phyloP scores from a whole-genome alignment of 1,140 invertebrate species.

The Chymomyza costata region DNA sequence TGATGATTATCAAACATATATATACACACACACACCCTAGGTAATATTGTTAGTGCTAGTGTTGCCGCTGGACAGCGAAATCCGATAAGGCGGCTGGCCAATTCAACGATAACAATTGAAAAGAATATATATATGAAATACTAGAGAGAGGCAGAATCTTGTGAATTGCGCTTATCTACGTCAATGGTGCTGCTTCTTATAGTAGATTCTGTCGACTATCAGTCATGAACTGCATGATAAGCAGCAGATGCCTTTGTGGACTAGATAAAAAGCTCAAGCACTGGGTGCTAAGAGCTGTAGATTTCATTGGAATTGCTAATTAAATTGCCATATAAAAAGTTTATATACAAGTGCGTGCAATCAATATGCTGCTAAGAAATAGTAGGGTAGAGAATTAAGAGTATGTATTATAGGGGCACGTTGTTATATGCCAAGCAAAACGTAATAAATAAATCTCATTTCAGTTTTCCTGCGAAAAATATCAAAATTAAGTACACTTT shows the following conservation, averaged over 20 bases:
- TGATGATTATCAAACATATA: constrained; percentile 42
- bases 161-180: constrained; percentile 14
- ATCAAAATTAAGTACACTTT: constrained; percentile 71
- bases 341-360: constrained; percentile 22
- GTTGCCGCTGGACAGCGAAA: too few relatives aligned
- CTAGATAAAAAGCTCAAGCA: constrained; percentile 13
- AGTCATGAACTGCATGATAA: constrained; percentile 54
- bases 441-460: constrained; percentile 73
- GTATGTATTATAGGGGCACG: too few relatives aligned
- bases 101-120: too few relatives aligned
- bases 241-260: neutral
- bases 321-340: constrained; percentile 54
- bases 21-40: neutral
- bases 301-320: constrained; percentile 67
- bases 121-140: too few relatives aligned
- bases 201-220: constrained; percentile 39
- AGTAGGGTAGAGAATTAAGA: too few relatives aligned
- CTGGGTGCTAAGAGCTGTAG: constrained; percentile 27
- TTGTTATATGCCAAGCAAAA: too few relatives aligned
- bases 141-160: too few relatives aligned
- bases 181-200: constrained; percentile 20
- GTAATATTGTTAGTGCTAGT: too few relatives aligned
- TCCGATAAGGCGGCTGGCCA: too few relatives aligned
- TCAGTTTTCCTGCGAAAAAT: constrained; percentile 68
- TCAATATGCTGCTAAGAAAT: neutral